These are phyloP conservation scores for Bursaphelenchus mucronatus DNA, from an alignment of 1,140 invertebrate genomes.

Conservation along the genomic window DNA sequence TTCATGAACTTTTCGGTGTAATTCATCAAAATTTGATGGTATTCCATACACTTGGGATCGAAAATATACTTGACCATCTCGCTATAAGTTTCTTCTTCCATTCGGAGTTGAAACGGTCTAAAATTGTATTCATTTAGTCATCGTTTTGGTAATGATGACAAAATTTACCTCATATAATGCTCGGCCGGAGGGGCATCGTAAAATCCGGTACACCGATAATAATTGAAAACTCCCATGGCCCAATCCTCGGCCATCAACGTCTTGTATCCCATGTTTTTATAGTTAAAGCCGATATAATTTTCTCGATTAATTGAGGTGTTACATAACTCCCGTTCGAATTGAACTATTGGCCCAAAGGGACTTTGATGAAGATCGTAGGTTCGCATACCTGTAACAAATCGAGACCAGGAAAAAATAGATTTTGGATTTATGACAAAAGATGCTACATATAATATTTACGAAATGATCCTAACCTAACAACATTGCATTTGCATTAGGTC, in stretches of 20 bases:
- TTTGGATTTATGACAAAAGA: neutral
- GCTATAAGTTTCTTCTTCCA: conserved; percentile 4
- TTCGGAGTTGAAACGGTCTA: conserved; percentile 16
- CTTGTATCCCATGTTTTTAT: conserved; percentile 13
- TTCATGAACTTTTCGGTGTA: conserved; percentile 28
- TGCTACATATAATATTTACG: neutral
- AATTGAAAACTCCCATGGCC: conserved; percentile 9
- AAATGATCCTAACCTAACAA: conserved; percentile 24
- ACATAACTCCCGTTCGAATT: conserved; percentile 11
- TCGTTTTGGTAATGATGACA: neutral
- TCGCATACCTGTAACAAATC: conserved; percentile 18
- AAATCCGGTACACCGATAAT: conserved; percentile 28
- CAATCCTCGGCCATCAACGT: conserved; percentile 28
- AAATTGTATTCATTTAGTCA: conserved; percentile 2
- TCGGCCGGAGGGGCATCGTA: conserved; percentile 9
- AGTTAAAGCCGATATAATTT: conserved; percentile 25
- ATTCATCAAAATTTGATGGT: conserved; percentile 12
- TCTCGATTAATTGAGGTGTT: conserved; percentile 8
- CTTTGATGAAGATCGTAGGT: conserved; percentile 5
- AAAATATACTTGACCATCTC: conserved; percentile 18
- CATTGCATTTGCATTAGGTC: conserved; percentile 30
- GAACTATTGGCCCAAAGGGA: conserved; percentile 6
- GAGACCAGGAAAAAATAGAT: neutral
- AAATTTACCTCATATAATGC: conserved; percentile 19
- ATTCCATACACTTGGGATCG: conserved; percentile 23